phyloP scores from a whole-genome alignment of 2,797 vertebrate genomes.

The Acanthornis magna region DNA sequence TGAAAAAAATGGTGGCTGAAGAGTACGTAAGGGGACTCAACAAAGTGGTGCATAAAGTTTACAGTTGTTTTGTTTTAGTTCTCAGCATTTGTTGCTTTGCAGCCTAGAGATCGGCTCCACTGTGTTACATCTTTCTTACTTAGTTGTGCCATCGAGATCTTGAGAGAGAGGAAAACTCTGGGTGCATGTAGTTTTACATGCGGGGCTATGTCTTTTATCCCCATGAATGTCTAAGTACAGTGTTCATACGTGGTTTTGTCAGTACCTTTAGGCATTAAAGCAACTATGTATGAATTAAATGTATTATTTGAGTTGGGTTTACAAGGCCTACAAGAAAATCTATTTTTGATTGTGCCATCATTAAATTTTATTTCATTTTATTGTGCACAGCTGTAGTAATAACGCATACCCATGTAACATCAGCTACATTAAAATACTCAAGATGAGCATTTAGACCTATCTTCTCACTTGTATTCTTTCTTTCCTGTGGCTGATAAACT shows the following conservation, averaged over 20 bases:
- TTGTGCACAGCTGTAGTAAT: neutral
- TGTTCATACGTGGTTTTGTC: neutral
- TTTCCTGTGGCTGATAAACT: neutral
- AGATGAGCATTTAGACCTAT: neutral
- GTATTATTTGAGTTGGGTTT: neutral
- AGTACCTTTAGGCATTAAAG: neutral
- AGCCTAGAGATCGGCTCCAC: neutral
- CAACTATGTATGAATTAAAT: neutral
- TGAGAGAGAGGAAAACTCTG: neutral
- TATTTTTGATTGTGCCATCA: neutral
- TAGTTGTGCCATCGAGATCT: neutral
- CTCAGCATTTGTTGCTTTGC: neutral
- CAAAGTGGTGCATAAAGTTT: slow-evolving; percentile 11
- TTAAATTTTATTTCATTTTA: neutral
- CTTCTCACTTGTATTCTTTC: neutral
- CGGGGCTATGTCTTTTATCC: neutral
- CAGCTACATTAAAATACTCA: neutral
- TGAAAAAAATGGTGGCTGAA: neutral
- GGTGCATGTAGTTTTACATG: neutral
- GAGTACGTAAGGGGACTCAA: neutral
- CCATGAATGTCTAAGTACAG: neutral
- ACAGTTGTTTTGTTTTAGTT: neutral
- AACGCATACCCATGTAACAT: neutral
- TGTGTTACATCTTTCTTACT: neutral
- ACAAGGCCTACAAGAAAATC: neutral